These are phyloP conservation scores for Capreolus pygargus DNA, from an alignment of 2,113 vertebrate species.

Conservation along the genomic window DNA sequence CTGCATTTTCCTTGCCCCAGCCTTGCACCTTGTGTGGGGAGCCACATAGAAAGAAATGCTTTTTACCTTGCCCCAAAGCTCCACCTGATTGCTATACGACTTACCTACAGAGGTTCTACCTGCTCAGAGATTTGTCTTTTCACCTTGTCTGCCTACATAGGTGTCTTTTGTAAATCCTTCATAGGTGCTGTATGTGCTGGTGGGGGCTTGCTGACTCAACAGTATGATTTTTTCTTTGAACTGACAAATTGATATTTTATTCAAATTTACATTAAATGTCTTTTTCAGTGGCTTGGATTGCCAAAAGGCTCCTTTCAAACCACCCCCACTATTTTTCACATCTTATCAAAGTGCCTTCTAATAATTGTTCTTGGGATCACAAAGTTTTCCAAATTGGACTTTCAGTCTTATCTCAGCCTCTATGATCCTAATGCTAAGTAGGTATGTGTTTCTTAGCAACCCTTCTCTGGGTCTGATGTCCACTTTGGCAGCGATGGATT, in stretches of 20 bases:
- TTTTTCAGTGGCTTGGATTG: neutral
- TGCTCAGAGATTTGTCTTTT: neutral
- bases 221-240: neutral
- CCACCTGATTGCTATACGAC: neutral
- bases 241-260: neutral
- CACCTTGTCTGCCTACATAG: neutral
- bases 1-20: neutral
- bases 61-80: neutral
- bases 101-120: neutral
- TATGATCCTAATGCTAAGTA: neutral
- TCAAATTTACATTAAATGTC: neutral
- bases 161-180: neutral
- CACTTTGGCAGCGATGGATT: neutral
- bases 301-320: neutral
- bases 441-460: neutral
- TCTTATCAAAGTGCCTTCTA: neutral
- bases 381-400: neutral
- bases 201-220: neutral
- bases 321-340: neutral
- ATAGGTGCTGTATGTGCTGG: neutral
- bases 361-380: neutral
- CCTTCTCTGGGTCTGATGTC: neutral
- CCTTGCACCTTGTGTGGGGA: neutral
- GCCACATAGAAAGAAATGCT: neutral
- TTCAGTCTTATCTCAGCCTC: neutral